Conservation (phyloP, 2,888 invertebrate genomes). For the Linyphia triangularis region DNA sequence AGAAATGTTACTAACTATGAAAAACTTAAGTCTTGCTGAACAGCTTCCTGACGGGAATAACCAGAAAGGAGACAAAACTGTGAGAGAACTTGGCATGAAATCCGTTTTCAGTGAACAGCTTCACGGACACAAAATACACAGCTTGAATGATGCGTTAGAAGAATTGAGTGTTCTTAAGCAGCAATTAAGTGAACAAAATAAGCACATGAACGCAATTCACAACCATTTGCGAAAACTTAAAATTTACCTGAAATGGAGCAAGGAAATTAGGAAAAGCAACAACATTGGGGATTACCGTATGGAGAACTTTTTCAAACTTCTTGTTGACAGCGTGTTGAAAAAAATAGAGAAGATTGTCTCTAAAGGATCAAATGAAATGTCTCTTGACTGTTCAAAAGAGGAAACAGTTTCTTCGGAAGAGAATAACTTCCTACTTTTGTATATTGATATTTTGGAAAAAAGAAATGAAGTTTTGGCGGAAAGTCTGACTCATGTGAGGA, state of each 20-base stretch:
- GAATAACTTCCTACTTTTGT: background rate
- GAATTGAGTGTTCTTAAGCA: background rate
- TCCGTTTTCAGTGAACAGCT: background rate
- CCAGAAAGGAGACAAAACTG: background rate
- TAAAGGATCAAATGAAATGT: background rate
- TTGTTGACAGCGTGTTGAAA: conserved; percentile 1
- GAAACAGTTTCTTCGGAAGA: background rate
- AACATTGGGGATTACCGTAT: background rate
- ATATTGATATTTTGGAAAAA: conserved; percentile 12
- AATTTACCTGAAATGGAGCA: conserved; percentile 19
- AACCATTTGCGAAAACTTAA: conserved; percentile 8
- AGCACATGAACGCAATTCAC: background rate
- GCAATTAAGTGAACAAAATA: background rate
- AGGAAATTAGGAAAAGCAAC: background rate
- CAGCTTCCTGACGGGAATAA: too few relatives aligned
- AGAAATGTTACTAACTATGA: too few relatives aligned
- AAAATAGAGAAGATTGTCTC: conserved; percentile 3
- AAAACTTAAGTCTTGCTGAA: too few relatives aligned
- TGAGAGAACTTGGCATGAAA: background rate
- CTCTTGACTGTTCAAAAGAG: background rate
- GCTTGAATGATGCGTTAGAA: background rate
- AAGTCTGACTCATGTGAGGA: conserved; percentile 4
- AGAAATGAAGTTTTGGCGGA: conserved; percentile 1
- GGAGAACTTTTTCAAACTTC: background rate
- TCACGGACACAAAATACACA: background rate